These are phyloP conservation scores for Atrichornis clamosus DNA, from an alignment of 2,113 vertebrate genomes.

Conservation along the genomic window DNA sequence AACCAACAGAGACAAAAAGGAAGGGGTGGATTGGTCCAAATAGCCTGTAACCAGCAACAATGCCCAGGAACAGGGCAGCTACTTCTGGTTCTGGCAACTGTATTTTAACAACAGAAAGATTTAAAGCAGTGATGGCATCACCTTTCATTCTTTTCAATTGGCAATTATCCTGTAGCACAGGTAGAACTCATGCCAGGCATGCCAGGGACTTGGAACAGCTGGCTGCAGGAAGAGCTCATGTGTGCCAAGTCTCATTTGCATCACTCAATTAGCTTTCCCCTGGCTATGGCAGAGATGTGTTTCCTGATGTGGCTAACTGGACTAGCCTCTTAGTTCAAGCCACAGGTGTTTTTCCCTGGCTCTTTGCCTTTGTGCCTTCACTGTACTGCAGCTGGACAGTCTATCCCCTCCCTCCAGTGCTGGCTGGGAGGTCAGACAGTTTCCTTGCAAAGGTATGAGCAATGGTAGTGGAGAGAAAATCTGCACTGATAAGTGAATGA, in stretches of 20 bases:
- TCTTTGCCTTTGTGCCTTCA: not conserved
- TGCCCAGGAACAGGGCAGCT: not conserved
- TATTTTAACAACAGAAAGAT: not conserved
- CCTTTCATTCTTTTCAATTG: not conserved
- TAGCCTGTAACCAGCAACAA: not conserved
- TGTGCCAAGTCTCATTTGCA: conserved; percentile 44
- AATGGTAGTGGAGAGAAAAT: not conserved
- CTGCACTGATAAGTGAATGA: not conserved
- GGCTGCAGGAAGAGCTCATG: not conserved
- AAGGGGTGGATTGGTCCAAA: not conserved
- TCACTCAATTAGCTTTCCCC: conserved; percentile 23
- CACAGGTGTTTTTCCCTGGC: not conserved
- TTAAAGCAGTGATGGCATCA: not conserved
- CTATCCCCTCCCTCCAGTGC: not conserved
- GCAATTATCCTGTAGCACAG: not conserved
- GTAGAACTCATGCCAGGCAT: not conserved
- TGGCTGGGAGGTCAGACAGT: not conserved
- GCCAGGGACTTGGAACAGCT: conserved; percentile 10
- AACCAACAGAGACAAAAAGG: not conserved
- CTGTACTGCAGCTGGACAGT: not conserved
- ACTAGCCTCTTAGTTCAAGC: not conserved
- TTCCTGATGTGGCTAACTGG: conserved; percentile 7
- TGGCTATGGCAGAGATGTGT: not conserved
- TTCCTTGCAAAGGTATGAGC: not conserved
- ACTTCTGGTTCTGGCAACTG: not conserved